Evolutionary conservation across 2,113 vertebrate species (phyloP), one percentile per base, ranked within the genome.

Genomic region (Alethe castanea): DNA sequence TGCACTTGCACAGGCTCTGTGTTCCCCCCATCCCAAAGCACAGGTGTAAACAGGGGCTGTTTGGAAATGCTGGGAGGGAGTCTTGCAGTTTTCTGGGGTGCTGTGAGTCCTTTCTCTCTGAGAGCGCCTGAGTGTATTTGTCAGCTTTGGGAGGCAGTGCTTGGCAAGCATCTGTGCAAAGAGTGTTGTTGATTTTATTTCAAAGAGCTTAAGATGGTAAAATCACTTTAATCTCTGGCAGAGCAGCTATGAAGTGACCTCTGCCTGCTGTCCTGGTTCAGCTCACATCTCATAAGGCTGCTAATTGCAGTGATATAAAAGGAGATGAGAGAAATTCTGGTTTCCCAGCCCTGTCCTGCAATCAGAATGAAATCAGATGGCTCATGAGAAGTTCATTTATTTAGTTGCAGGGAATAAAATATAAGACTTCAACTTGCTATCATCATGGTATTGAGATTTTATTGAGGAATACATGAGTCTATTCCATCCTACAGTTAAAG

Each of bases 171-270:
- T 57, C 25, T 83, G 25, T 52, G 67, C 62, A 54, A 15, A 90
- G 95, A n/a, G 79, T 45, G 72, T 48, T 90, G 82, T 88, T 95
- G 85, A 77, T 96, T 92, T 90, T 93, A 18, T 80, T 92, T 94
- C 79, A 52, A 56, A 94, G 90, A 74, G 90, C 67, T 93, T 88
- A 64, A 77, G 81, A 81, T 80, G 9, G 10, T 94, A 72, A 93
- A 92, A 77, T 90, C 56, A 15, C 72, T 92, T 90, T 73, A 93
- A 82, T 93, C 64, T 90, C 88, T 22, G 36, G 6, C 71, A 92
- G 93, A 36, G 33, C 76, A 66, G 71, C 74, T 70, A 19, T 70
- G 67, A 83, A 93, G 82, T 78, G 90, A 66, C 94, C 56, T 86
- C 85, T 67, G 81, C 74, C 54, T 82, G 74, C 61, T 83, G 85